A percentile compares a stretch with the other conserved stretches of the same genome.
These are phyloP conservation scores for Drosophila mayaguana DNA, from an alignment of 2,888 invertebrate genomes.

Conservation along the genomic window DNA sequence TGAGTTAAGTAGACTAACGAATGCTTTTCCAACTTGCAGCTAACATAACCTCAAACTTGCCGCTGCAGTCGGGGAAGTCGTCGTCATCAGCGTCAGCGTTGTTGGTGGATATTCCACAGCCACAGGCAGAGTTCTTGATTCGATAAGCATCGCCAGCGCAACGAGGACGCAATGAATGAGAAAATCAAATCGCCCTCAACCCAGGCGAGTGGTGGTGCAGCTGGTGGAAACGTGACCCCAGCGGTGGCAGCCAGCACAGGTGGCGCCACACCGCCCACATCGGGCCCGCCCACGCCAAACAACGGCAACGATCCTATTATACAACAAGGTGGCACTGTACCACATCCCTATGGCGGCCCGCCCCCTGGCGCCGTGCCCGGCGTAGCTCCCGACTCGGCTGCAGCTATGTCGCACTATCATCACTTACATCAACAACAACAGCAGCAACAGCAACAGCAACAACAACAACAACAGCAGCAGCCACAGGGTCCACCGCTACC, in stretches of 20 bases:
- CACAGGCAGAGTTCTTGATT: conserved; percentile 66
- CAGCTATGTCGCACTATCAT: conserved; percentile 83
- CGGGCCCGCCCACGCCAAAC: conserved; percentile 77
- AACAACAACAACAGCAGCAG: conserved; percentile 72
- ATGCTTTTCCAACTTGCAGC: conserved; percentile 71
- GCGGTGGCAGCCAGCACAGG: conserved; percentile 50
- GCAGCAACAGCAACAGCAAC: conserved; percentile 64
- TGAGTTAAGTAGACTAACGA: conserved; percentile 42
- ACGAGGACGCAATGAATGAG: conserved; percentile 79
- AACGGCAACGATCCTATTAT: conserved; percentile 80
- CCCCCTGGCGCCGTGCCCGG: conserved; percentile 74
- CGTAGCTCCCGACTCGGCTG: conserved; percentile 73
- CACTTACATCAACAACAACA: conserved; percentile 81
- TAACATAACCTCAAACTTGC: conserved; percentile 80
- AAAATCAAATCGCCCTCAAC: conserved; percentile 85
- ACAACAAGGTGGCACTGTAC: conserved; percentile 62
- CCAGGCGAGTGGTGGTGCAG: conserved; percentile 74
- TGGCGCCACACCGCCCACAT: conserved; percentile 74
- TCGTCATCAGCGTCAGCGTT: conserved; percentile 76
- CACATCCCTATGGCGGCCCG: conserved; percentile 80
- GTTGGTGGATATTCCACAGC: conserved; percentile 67
- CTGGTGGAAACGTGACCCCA: conserved; percentile 38
- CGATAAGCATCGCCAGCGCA: conserved; percentile 59
- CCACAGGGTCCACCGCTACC: conserved; percentile 74
- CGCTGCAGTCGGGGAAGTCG: conserved; percentile 83